Conservation (phyloP, 1,140 invertebrate species). For the Drosophila baimaii region DNA sequence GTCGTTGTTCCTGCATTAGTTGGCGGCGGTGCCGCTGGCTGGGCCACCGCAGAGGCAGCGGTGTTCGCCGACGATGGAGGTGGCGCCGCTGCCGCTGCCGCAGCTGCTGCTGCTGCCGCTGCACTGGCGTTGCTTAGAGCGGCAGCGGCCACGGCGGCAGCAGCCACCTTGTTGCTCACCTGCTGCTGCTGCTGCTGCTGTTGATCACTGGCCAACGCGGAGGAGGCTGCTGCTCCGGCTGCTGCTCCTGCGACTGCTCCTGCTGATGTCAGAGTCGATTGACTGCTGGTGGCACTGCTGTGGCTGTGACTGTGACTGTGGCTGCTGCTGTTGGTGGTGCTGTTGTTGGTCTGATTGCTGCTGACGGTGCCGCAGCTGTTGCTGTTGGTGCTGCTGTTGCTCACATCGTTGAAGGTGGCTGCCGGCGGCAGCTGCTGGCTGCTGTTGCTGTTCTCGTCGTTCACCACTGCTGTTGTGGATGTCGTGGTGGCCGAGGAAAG, state of each 20-base stretch:
- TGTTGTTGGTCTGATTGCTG: constrained; percentile 77
- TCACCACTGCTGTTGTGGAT: constrained; percentile 43
- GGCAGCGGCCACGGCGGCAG: constrained; percentile 35
- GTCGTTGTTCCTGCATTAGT: constrained; percentile 78
- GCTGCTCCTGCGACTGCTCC: too few species aligned
- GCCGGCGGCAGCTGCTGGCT: constrained; percentile 76
- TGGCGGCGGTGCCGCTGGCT: constrained; percentile 67
- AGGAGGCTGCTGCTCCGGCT: constrained; percentile 32
- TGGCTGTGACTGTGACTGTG: constrained; percentile 34
- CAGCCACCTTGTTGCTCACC: constrained; percentile 59
- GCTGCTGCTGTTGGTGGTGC: constrained; percentile 75
- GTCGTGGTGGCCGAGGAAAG: constrained; percentile 10
- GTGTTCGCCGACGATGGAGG: constrained; percentile 10
- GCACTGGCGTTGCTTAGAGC: constrained; percentile 53
- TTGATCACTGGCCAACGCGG: constrained; percentile 35
- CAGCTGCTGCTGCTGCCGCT: constrained; percentile 30
- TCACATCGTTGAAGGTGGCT: constrained; percentile 79
- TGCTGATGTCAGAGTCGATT: constrained; percentile 36
- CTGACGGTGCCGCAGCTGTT: constrained; percentile 81
- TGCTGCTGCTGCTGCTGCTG: constrained; percentile 54
- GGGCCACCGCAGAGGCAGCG: constrained; percentile 42
- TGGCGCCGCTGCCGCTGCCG: constrained; percentile 29
- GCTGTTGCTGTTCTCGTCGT: constrained; percentile 79
- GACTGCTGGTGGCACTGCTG: constrained; percentile 62
- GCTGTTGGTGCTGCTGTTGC: constrained; percentile 83